Evolutionary conservation across 2,888 invertebrate species (phyloP), one percentile per base, ranked within the genome.

Genomic region (Helicoverpa assulta): DNA sequence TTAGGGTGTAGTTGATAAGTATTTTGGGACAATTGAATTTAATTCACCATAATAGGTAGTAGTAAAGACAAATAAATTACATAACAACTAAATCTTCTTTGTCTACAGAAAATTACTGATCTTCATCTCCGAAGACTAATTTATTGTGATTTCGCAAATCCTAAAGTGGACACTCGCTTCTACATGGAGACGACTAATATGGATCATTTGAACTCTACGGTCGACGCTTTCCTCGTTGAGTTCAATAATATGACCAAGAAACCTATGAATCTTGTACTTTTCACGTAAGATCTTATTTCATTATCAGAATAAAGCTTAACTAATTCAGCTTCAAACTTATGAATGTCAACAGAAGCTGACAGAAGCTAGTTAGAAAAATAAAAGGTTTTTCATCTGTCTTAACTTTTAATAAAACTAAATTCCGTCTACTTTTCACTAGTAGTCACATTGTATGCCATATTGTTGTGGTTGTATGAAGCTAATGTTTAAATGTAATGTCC

Each of bases 211-310:
- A 97, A 97, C 69, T 94, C 96, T 0, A 98, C 99, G 7, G 98
- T 99, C 0, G 99, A 99, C 84, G 97, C 97, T 0, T 99, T 98
- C 93, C 95, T 99, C 16, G 97, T 97, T 0, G 99, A 99, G 89
- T 99, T 97, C 89, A 99, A 99, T 91, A 98, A 98, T 80, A 98
- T 99, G 98, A 98, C 98, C 12, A 99, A 99, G 92, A 99, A 99
- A 88, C 99, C 99, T 0, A 99, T 99, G 99, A 98, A 99, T 92
- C 96, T 99, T 65, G 99, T 99, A 3, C 94, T 99, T 47, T 98
- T 98, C 92, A 97, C 97, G 97, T 98, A 90, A 82, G 68, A 47
- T 54, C 14, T 16, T 14, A 19, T 53, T 53, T 4, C 12, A 21
- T 14, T 14, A 19, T 53, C 26, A 12, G 14, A 21, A 21, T 4